Evolutionary conservation across 2,113 vertebrate genomes (phyloP), one percentile per base, ranked within the genome.

Genomic region (Anoura caudifer): DNA sequence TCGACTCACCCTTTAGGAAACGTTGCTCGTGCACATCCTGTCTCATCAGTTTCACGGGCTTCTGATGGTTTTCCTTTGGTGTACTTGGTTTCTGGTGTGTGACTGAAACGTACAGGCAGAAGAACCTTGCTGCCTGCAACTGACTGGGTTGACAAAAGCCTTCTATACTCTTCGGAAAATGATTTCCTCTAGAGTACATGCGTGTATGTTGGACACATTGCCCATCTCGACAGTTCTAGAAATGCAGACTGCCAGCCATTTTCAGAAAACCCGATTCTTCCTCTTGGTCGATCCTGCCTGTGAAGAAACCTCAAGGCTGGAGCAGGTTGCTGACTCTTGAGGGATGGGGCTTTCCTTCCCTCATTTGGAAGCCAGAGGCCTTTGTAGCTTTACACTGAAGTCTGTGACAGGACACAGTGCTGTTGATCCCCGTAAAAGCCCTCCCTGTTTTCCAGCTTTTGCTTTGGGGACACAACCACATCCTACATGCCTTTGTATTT

Each of bases 231-330:
- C 72, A 93, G 4, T 88, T 75, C 15, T 52, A 90, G 50, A 91
- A 73, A 90, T 72, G 61, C 52, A 90, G 36, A 61, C 65, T 94
- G 94, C 67, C 36, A 87, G 24, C n/a, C 83, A 26, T 89, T 91
- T 95, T 80, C 33, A 59, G 75, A 92, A 91, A 87, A 84, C 15
- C 31, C 10, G 24, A 59, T 26, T 61, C 59, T 61, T 13, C 59
- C 59, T 28, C 24, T 26, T 28, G 59, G 28, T 26, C 10, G 3
- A 28, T 61, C 6, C 24, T 61, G 10, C 77, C 72, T 79, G 36
- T 31, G 88, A 84, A 36, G 81, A 75, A 28, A 24, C 19, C 47
- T 73, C 22, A 22, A 31, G 56, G 72, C 56, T 36, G 12, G 22
- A n/a, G 50, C 52, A 43, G 52, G 50, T 8, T 84, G 76, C 9